A percentile compares a stretch with the other conserved stretches of the same genome.
These are phyloP conservation scores for Notodonta ziczac DNA, from an alignment of 2,888 invertebrate genomes.

Conservation along the genomic window DNA sequence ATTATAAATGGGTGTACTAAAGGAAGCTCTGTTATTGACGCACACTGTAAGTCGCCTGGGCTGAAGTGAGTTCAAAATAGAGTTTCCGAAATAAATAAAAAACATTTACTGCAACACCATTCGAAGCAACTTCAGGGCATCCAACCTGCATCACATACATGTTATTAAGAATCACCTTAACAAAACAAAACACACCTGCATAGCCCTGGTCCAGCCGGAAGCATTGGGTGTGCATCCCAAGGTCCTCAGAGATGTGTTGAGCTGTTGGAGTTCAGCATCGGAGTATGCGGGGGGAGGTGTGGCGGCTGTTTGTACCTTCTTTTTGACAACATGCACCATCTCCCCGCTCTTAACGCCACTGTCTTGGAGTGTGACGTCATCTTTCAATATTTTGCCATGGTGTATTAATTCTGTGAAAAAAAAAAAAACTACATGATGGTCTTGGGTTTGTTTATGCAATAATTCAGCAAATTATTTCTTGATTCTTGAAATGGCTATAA, in stretches of 20 bases:
- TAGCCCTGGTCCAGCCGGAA: constrained; percentile 87
- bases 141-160: too few relatives aligned
- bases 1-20: too few relatives aligned
- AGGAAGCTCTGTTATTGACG: too few relatives aligned
- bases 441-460: too few relatives aligned
- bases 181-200: constrained; percentile 80
- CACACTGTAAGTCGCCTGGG: too few relatives aligned
- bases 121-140: too few relatives aligned
- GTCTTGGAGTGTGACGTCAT: constrained; percentile 83
- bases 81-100: too few relatives aligned
- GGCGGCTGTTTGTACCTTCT: constrained; percentile 62
- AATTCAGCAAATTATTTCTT: too few relatives aligned
- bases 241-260: constrained; percentile 86
- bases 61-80: too few relatives aligned
- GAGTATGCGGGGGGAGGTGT: constrained; percentile 75
- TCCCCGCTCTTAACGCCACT: constrained; percentile 86
- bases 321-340: constrained; percentile 84
- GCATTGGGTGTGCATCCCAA: constrained; percentile 83
- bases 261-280: constrained; percentile 85
- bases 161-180: background rate
- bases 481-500: too few relatives aligned
- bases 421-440: too few relatives aligned
- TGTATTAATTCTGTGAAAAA: constrained; percentile 71
- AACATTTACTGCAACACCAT: too few relatives aligned
- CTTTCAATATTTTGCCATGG: constrained; percentile 88